Evolutionary conservation across 2,113 vertebrate species (phyloP), one percentile per base, ranked within the genome.

Genomic region (Girardinichthys multiradiatus): DNA sequence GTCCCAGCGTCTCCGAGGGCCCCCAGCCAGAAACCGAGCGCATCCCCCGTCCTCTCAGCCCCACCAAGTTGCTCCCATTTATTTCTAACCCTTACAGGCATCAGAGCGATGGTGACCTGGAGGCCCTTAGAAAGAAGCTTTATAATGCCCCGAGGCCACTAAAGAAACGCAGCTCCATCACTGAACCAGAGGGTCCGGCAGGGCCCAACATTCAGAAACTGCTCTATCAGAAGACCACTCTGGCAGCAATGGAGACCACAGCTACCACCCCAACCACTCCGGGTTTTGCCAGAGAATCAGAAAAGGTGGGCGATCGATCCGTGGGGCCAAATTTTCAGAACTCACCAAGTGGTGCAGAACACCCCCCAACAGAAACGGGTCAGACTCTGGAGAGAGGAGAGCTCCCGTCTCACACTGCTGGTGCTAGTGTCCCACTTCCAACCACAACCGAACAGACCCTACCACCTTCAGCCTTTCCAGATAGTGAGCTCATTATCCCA

Each of bases 171-270:
- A 98, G 97, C 92, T 99, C 98, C 6, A 99, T 99, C 72, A 99
- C 98, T 0, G 98, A 99, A 83, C 97, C 98, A 0, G 98, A 99
- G 84, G 97, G 98, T 4, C 98, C 98, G 0, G 95, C 95, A 0
- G 98, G 98, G 37, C 98, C 98, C 24, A 99, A 99, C 83, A 97
- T 99, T 64, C 97, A 99, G 93, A 99, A 98, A 84, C 95, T 99
- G 1, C 77, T 99, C 28, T 99, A 99, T 82, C 98, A 99, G 95
- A 96, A 98, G 84, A 97, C 98, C 83, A 98, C 97, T 1, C 89
- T 99, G 48, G 97, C 97, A 33, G 98, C 98, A 17, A 99, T 99
- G 98, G 98, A 99, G 91, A 95, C 94, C 64, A 96, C 94, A 29
- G 92, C 95, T 67, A 83, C 90, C 0, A 90, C 92, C 24, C 96